phyloP scores from a whole-genome alignment of 64 coral and sea anemone species.

The Catalaphyllia jardinei region DNA sequence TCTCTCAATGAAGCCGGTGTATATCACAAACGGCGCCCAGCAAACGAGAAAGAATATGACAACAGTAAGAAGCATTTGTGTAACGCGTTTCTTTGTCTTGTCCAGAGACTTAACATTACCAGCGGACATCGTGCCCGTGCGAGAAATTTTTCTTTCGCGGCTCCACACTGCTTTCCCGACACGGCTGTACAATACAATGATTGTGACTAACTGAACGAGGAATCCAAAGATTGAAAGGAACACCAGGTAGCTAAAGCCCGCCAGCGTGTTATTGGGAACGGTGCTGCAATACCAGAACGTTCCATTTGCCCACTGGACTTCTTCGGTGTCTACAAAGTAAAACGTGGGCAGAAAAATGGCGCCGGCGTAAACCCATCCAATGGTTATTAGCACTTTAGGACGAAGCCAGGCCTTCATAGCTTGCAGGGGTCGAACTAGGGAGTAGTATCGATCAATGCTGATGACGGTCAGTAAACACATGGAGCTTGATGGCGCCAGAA shows the following conservation, averaged over 20 bases:
- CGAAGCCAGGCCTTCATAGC: constrained; percentile 48
- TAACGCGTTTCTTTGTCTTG: constrained; percentile 77
- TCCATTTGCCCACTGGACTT: constrained; percentile 18
- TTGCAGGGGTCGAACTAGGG: constrained; percentile 69
- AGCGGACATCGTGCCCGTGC: constrained; percentile 22
- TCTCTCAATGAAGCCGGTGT: constrained; percentile 78
- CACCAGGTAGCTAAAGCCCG: constrained; percentile 55
- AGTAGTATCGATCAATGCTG: constrained; percentile 87
- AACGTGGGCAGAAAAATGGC: constrained; percentile 70
- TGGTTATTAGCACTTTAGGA: constrained; percentile 49
- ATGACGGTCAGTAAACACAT: constrained; percentile 78
- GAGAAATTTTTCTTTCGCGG: constrained; percentile 51
- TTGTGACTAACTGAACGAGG: constrained; percentile 59
- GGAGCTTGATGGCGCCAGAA: constrained; percentile 82
- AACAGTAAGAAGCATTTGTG: constrained; percentile 70
- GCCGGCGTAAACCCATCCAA: constrained; percentile 71
- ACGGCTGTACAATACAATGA: constrained; percentile 69
- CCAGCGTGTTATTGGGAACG: constrained; percentile 55
- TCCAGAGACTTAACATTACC: constrained; percentile 39
- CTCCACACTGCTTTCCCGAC: constrained; percentile 79
- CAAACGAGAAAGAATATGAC: constrained; percentile 71
- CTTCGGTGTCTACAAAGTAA: constrained; percentile 50
- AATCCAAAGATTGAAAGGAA: constrained; percentile 69
- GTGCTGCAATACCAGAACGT: constrained; percentile 78
- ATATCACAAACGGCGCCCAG: constrained; percentile 83